Percentiles rank a stretch among this genome's conserved stretches.
Conservation (phyloP, 2,888 invertebrate genomes). For the Leucophenga montana region DNA sequence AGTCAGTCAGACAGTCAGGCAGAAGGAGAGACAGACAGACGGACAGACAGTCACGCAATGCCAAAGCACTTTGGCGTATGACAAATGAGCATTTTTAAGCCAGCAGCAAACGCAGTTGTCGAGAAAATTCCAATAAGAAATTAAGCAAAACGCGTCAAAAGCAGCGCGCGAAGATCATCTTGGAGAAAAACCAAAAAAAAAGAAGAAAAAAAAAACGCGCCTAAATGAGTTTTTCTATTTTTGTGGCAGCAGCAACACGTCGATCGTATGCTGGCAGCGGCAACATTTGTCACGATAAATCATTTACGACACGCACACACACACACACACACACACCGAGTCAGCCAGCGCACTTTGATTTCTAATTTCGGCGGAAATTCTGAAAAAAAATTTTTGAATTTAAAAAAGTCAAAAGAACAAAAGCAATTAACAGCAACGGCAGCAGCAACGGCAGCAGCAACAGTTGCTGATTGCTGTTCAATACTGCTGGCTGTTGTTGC, state of each 20-base stretch:
- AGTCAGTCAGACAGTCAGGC: neutral
- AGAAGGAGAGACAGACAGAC: neutral
- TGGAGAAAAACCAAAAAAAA: too few species aligned
- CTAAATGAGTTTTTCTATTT: slow-evolving; percentile 26
- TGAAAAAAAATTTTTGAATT: neutral
- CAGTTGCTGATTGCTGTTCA: slow-evolving; percentile 22
- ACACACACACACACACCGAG: neutral
- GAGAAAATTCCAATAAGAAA: slow-evolving; percentile 35
- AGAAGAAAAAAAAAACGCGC: too few species aligned
- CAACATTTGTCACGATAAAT: slow-evolving; percentile 69
- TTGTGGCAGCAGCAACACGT: slow-evolving; percentile 15
- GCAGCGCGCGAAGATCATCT: slow-evolving; percentile 5
- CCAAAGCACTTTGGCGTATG: slow-evolving; percentile 39
- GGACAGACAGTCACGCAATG: neutral
- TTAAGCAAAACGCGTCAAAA: slow-evolving; percentile 31
- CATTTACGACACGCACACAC: slow-evolving; percentile 47
- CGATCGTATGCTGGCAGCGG: slow-evolving; percentile 40
- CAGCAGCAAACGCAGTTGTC: slow-evolving; percentile 21
- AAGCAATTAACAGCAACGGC: neutral
- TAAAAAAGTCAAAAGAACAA: slow-evolving; percentile 1
- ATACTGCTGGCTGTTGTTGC: slow-evolving; percentile 1
- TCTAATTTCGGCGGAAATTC: slow-evolving; percentile 13
- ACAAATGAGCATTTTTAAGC: slow-evolving; percentile 60
- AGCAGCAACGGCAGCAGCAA: slow-evolving; percentile 17
- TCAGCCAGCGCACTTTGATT: neutral